Evolutionary conservation across 2,797 vertebrate genomes (phyloP), one percentile per base, ranked within the genome.

Genomic region (Lagorchestes hirsutus): DNA sequence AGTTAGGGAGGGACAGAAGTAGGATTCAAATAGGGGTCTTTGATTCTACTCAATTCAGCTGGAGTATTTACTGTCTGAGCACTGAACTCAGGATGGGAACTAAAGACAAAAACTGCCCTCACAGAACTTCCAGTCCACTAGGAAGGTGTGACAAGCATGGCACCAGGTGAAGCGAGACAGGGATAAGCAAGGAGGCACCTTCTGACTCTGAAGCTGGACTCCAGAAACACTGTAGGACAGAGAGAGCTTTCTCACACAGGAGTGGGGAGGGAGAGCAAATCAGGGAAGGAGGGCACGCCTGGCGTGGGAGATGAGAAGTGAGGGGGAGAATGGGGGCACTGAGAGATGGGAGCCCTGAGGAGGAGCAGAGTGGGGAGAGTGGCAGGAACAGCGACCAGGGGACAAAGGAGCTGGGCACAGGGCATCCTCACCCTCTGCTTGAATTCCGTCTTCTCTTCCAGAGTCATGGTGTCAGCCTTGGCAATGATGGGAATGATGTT

Each of bases 401-500:
- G 90, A 34, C 55, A 46, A 90, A 34, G 24, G 52, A 24, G 54
- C 90, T 58, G 28, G 52, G 29, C 3, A 27, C 87, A 27, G 2
- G 24, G 90, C 46, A 92, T 93, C 90, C 98, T 98, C 96, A 98
- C 98, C 98, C 98, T 98, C 96, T 99, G 99, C 97, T 99, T 99
- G 97, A 99, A 99, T 62, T 99, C 99, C 0, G 93, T 98, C 97
- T 99, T 99, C 97, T 99, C 99, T 96, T 99, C 99, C 92, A 99
- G 98, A 92, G 99, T 99, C 99, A 99, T 99, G 62, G 99, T 99
- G 98, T 99, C 99, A 1, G 99, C 99, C 98, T 99, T 99, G 96
- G 99, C 99, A 8, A 99, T 99, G 96, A 99, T 97, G 0, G 99
- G 99, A 97, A 99, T 99, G 98, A 99, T 99, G 98, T 99, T 99